Base-by-base conservation (phyloP, 2,113 vertebrate species). In the Galemys pyrenaicus region DNA sequence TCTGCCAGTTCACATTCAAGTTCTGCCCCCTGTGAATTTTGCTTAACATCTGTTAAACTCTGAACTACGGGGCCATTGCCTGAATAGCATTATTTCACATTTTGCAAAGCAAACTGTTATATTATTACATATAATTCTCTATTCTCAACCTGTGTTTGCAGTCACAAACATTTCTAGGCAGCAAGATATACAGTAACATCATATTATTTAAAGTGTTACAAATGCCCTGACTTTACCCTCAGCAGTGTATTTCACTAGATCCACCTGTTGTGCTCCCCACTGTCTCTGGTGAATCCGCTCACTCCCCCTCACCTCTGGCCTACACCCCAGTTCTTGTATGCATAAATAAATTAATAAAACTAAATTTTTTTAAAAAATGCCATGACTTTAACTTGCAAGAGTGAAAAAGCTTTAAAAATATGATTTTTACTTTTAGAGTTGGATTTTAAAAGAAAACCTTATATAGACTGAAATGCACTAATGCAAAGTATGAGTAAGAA, bases 31-130 rank as follows among this genome's bases (percentile, higher is more conserved):
- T 84, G 2, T 56, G 60, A 92, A 37, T 15, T 90, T 86, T 75
- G 91, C 58, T 0, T 86, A 95, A 71, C 81, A 92, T 74, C 95
- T 95, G 91, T 75, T 92, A 92, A 95, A 71, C 51, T 77, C n/a
- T 64, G 51, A 84, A 54, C 87, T 86, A 37, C 0, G 75, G 20
- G 67, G 44, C 35, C 41, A 54, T 60, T 82, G 44, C 54, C 89
- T 64, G 22, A 95, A 28, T 1, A 15, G 32, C 22, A n/a, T 64
- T 51, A 73, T 44, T 74, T 1, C 9, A 68, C 65, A 77, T 8
- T 94, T 83, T 62, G 58, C n/a, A 41, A 86, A 83, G n/a, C 68
- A 89, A 92, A 95, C 22, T 67, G 51, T 44, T 73, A 44, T 26
- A 30, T 79, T 92, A 81, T 24, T 74, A 86, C 35, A 37, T 74